These are phyloP conservation scores for Crotalus helleri DNA, from an alignment of 2,113 vertebrate genomes.

Conservation along the genomic window DNA sequence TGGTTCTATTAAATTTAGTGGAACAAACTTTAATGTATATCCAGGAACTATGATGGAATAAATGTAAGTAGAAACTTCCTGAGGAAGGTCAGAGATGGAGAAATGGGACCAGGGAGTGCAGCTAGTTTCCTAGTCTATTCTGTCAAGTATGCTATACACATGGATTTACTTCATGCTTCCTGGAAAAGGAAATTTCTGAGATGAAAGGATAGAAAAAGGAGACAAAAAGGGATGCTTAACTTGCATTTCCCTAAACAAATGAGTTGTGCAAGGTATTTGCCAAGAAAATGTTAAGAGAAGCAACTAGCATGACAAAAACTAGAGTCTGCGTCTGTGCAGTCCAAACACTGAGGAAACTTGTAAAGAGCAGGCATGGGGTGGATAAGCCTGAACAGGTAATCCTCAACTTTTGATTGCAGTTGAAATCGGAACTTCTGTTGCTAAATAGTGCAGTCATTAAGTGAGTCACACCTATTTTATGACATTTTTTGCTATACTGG, in stretches of 20 bases:
- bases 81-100: not conserved
- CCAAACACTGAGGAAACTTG: not conserved
- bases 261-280: not conserved
- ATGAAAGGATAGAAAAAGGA: not conserved
- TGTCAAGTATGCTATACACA: not conserved
- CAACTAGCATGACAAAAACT: not conserved
- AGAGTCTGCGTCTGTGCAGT: not conserved
- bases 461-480: too few species aligned
- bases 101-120: not conserved
- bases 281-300: slow-evolving; percentile 9
- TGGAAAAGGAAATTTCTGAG: not conserved
- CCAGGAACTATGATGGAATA: not conserved
- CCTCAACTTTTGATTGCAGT: too few species aligned
- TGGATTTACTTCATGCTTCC: not conserved
- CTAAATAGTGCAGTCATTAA: too few species aligned
- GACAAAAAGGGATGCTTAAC: not conserved
- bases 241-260: not conserved
- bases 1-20: not conserved
- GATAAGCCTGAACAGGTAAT: too few species aligned
- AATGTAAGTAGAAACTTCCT: not conserved
- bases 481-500: too few species aligned
- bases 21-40: not conserved
- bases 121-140: not conserved
- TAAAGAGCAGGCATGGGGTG: not conserved
- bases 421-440: too few species aligned